Conservation (phyloP, 2,113 vertebrate genomes). For the Pterocles gutturalis region DNA sequence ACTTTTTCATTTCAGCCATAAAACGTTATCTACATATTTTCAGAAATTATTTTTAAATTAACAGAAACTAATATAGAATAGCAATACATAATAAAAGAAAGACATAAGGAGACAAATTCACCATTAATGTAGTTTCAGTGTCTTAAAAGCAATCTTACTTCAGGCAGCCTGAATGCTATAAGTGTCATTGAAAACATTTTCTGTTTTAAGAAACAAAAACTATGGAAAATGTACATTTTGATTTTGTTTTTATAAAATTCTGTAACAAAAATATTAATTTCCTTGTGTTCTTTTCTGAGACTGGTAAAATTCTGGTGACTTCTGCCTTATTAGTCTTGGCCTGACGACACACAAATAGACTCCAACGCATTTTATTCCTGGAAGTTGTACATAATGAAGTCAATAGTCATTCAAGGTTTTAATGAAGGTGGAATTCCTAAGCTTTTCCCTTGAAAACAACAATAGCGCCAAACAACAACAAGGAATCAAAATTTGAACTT, state of each 20-base stretch:
- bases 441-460: background rate
- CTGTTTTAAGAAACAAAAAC: background rate
- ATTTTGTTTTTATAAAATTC: background rate
- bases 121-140: background rate
- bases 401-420: background rate
- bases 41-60: background rate
- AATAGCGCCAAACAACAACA: background rate
- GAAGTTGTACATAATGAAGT: background rate
- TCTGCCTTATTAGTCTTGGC: background rate
- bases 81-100: background rate
- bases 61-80: background rate
- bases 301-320: background rate
- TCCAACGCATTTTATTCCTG: background rate
- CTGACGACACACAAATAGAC: background rate
- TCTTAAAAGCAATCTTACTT: background rate
- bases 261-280: background rate
- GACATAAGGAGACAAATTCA: background rate
- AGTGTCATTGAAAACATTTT: background rate
- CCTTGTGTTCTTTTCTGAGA: background rate
- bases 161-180: background rate
- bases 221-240: background rate
- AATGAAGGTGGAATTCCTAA: background rate
- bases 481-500: background rate
- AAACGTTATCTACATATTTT: background rate
- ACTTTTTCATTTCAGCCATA: background rate